Base-by-base conservation (phyloP, 2,113 vertebrate species). In the Gadus chalcogrammus region DNA sequence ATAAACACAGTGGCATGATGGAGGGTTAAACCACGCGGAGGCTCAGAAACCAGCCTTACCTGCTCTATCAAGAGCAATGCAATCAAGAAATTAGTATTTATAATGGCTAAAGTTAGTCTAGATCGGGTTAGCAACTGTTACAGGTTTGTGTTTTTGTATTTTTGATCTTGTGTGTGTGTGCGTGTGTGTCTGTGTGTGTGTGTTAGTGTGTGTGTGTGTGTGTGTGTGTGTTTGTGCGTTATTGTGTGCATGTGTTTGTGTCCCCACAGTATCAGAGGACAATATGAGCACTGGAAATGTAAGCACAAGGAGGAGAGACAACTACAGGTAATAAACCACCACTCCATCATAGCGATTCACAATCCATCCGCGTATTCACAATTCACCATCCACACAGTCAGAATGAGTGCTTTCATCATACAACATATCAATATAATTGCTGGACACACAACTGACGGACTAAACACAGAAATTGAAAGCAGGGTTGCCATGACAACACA, bases 271-370 rank as follows among this genome's bases (percentile, higher is more conserved):
- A 9, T n/a, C 83, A 89, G 88, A 62, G 55, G 68, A 81, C 65
- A 61, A 70, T 56, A 91, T 90, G 90, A 88, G 73, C 35, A 27
- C 70, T 17, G 74, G 64, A 65, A 69, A 53, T 48, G 53, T 64
- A 67, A 69, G 15, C 59, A 71, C 64, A 18, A 72, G 59, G 56
- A 76, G 68, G 13, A 77, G 22, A 76, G 74, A 85, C 79, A 82
- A 79, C 61, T 87, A 70, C 86, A 88, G 86, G 89, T 91, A 82
- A 84, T 77, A 68, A n/a, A 48, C 11, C 27, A 68, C 61, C 31
- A 3, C 20, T 55, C n/a, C 12, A 17, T 17, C 55, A 58, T 58
- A 16, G 12, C 42, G 11, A 9, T 48, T 48, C 42, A 48, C 42
- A 48, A 48, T 13, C 12, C 42, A 48, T 48, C 20, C 20, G 20